Conservation (phyloP, 2,113 vertebrate genomes). For the Laticauda colubrina region DNA sequence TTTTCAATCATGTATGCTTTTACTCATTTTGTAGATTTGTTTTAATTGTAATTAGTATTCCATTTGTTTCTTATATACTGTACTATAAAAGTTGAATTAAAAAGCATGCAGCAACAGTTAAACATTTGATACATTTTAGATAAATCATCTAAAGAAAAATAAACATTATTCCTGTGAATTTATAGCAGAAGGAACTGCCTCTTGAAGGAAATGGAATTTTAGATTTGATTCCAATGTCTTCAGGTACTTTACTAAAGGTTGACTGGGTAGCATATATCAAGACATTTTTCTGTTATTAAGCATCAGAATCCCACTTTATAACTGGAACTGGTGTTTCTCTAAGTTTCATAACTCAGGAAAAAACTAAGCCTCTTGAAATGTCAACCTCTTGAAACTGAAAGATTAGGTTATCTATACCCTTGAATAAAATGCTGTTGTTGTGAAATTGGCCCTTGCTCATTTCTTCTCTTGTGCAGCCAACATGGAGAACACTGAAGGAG, state of each 20-base stretch:
- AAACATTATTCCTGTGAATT: neutral
- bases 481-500: neutral
- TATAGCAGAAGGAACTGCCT: neutral
- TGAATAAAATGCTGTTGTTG: neutral
- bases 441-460: neutral
- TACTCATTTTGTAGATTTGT: neutral
- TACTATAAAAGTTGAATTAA: neutral
- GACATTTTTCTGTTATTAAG: neutral
- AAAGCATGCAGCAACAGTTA: neutral
- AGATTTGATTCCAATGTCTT: neutral
- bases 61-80: neutral
- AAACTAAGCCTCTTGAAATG: neutral
- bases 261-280: neutral
- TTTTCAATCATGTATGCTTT: neutral
- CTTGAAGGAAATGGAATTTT: neutral
- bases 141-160: neutral
- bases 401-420: neutral
- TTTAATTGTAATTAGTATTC: neutral
- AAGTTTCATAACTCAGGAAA: neutral
- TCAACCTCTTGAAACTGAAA: neutral
- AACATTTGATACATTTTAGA: neutral
- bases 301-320: neutral
- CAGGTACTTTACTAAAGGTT: neutral
- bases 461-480: neutral
- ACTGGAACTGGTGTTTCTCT: neutral